phyloP scores from a whole-genome alignment of 2,797 vertebrate genomes.

The Staurois parvus region DNA sequence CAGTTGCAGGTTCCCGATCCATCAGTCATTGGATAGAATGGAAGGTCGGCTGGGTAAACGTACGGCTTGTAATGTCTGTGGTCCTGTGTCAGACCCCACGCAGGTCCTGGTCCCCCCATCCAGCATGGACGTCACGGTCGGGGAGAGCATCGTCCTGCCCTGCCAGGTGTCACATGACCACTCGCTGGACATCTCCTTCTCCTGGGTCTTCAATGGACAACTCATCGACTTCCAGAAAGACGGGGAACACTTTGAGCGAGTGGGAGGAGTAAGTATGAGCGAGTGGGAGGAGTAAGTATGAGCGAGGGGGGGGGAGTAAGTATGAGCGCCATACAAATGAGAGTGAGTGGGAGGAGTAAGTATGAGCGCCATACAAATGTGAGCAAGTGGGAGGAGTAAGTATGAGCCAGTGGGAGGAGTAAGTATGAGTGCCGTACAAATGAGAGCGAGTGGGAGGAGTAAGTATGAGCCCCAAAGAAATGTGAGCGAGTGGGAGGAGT shows the following conservation, averaged over 20 bases:
- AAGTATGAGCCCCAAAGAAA: constrained; percentile 86
- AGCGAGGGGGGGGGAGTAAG: constrained; percentile 97
- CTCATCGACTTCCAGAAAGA: constrained; percentile 93
- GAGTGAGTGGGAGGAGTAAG: constrained; percentile 97
- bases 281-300: constrained; percentile 56
- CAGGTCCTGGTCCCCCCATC: constrained; percentile 87
- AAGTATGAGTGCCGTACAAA: no score
- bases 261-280: constrained; percentile 92
- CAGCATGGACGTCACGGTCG: constrained; percentile 92
- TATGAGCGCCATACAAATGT: constrained; percentile 68
- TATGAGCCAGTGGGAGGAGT: constrained; percentile 62
- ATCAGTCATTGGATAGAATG: no score
- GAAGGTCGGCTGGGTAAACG: not conserved
- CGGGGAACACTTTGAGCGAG: constrained; percentile 94
- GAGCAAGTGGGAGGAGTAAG: constrained; percentile 97
- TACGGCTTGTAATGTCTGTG: not conserved
- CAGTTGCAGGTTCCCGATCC: no score
- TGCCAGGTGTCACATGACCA: constrained; percentile 95
- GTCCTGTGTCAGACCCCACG: constrained; percentile 85
- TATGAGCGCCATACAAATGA: constrained; percentile 68
- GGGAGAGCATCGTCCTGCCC: constrained; percentile 93
- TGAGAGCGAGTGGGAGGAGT: constrained; percentile 97
- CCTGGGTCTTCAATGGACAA: constrained; percentile 96
- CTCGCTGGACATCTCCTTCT: constrained; percentile 90
- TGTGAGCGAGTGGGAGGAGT: fast-evolving